phyloP scores from a whole-genome alignment of 2,797 vertebrate genomes.

The Lycodopsis pacificus region DNA sequence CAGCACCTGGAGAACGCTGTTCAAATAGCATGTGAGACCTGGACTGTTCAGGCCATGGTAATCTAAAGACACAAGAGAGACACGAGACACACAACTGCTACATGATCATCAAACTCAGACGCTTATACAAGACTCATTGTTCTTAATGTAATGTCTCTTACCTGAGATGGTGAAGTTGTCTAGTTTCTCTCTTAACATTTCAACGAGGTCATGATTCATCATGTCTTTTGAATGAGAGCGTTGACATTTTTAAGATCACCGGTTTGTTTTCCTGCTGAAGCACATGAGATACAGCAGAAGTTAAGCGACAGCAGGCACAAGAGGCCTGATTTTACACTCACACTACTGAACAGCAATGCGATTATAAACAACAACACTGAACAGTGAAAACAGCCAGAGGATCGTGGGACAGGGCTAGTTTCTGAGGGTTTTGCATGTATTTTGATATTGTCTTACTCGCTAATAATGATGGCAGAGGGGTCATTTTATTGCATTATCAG shows the following conservation, averaged over 20 bases:
- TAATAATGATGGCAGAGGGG: not conserved
- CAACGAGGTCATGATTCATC: constrained; percentile 25
- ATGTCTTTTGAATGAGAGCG: not conserved
- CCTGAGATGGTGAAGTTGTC: constrained; percentile 46
- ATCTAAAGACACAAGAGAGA: constrained; percentile 30
- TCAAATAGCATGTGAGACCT: constrained; percentile 82
- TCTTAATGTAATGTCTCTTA: constrained; percentile 4
- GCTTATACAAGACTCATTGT: not conserved
- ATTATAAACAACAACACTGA: not conserved
- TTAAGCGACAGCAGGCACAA: not conserved
- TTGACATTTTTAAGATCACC: constrained; percentile 15
- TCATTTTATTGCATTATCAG: not conserved
- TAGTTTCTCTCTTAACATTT: constrained; percentile 33
- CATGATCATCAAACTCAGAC: not conserved
- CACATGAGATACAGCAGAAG: not conserved
- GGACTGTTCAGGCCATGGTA: constrained; percentile 78
- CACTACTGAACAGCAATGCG: not conserved
- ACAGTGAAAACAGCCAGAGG: not conserved
- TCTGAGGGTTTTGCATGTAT: not conserved
- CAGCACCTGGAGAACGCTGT: constrained; percentile 80
- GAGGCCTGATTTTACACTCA: not conserved
- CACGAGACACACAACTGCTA: not conserved
- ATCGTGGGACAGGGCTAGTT: not conserved
- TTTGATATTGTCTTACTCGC: not conserved
- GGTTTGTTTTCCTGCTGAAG: constrained; percentile 4